Conservation (phyloP, 2,113 vertebrate genomes). For the Onychorhynchus coronatus region DNA sequence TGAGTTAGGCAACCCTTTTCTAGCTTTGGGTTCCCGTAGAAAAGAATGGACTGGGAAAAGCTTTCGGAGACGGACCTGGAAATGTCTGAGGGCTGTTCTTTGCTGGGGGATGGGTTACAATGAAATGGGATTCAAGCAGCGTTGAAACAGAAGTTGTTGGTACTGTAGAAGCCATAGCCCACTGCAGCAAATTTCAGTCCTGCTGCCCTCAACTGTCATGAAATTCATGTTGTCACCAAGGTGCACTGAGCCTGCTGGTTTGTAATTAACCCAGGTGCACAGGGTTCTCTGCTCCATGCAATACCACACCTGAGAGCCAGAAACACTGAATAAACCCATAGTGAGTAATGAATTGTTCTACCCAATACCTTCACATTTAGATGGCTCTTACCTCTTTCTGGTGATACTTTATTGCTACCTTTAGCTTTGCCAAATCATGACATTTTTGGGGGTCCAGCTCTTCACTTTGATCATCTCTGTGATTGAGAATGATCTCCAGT, state of each 20-base stretch:
- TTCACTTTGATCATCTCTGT: constrained; percentile 93
- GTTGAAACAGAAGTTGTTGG: neutral
- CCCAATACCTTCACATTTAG: neutral
- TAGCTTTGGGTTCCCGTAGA: neutral
- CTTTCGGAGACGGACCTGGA: neutral
- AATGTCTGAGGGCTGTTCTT: neutral
- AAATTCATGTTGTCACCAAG: fast-evolving
- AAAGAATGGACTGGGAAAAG: neutral
- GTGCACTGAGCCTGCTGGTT: neutral
- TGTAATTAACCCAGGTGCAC: neutral
- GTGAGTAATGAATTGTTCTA: neutral
- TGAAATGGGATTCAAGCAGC: neutral
- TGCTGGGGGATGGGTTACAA: neutral
- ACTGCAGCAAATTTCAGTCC: neutral
- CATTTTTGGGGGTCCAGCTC: constrained; percentile 92
- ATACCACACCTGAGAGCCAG: neutral
- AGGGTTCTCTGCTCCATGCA: neutral
- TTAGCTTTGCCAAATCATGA: constrained; percentile 94
- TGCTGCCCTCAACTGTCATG: neutral
- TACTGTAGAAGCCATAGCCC: neutral
- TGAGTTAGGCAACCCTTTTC: neutral
- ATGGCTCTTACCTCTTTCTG: constrained; percentile 91
- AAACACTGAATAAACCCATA: neutral
- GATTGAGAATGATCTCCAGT: constrained; percentile 95
- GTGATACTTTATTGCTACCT: constrained; percentile 98